Evolutionary conservation across 2,113 vertebrate genomes (phyloP), one percentile per base, ranked within the genome.

Genomic region (Neofelis nebulosa): DNA sequence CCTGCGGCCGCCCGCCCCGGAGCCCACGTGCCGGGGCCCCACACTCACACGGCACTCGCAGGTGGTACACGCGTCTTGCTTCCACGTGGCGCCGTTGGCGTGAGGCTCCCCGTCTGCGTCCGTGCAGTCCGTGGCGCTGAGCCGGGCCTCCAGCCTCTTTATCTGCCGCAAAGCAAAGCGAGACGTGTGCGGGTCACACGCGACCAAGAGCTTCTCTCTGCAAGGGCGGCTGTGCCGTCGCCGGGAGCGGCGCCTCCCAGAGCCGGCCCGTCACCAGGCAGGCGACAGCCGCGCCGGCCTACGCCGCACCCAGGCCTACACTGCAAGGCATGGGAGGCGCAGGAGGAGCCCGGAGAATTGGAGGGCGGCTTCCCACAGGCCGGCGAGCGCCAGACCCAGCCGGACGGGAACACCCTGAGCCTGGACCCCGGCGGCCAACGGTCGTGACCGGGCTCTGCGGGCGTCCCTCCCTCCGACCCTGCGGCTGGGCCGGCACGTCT

Each of bases 31-130:
- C 23, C 48, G 3, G 1, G 79, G 52, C 94, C 78, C 23, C 4
- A 33, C 80, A 99, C 99, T 93, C 98, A 99, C 99, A 95, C 95
- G 99, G 99, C 99, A 99, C 98, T 99, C 99, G 98, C 99, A 99
- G 38, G 91, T 81, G 95, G 99, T 99, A 98, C 99, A 99, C 2
- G 99, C 69, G 74, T 99, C 99, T 66, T 98, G 99, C 80, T 99
- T 99, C 99, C 99, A 99, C 27, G 95, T 98, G 27, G 99, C 98
- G 66, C 99, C 99, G 55, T 99, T 99, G 27, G 97, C 96, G 15
- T 99, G 99, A 11, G 99, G 98, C 65, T 98, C 98, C 23, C 99
- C 99, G 0, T 98, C 98, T 31, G 98, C 98, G 65, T 99, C 99
- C 98, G 99, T 99, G 98, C 99, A 99, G 97, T 99, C 99, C 3